These are phyloP conservation scores for Brachyalestes nurse DNA, from an alignment of 2,797 vertebrate species.

Conservation along the genomic window DNA sequence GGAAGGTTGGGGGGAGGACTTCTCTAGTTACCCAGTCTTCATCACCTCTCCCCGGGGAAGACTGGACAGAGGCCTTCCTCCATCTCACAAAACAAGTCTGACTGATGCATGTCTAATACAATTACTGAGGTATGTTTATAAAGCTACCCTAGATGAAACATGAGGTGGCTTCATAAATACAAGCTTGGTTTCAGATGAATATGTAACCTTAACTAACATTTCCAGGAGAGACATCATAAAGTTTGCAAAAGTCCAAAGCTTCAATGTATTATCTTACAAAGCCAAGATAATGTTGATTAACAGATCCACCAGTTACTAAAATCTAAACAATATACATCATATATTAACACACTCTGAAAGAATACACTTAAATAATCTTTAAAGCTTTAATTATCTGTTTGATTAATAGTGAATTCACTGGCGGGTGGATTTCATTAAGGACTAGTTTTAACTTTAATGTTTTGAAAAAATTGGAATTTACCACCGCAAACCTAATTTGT, in stretches of 20 bases:
- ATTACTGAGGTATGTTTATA: slow-evolving; percentile 46
- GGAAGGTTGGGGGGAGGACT: slow-evolving; percentile 31
- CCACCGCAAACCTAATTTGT: slow-evolving; percentile 19
- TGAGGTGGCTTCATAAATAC: slow-evolving; percentile 65
- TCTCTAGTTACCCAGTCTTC: slow-evolving; percentile 55
- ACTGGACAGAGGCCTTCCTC: slow-evolving; percentile 39
- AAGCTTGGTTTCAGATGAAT: slow-evolving; percentile 67
- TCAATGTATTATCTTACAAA: background rate
- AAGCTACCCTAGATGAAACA: slow-evolving; percentile 55
- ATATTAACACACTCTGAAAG: background rate
- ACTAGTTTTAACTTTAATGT: background rate
- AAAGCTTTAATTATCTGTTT: background rate
- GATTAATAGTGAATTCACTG: background rate
- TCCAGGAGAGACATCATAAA: slow-evolving; percentile 50
- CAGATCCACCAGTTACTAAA: background rate
- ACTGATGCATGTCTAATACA: slow-evolving; percentile 69
- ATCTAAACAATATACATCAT: too few relatives aligned
- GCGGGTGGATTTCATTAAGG: background rate
- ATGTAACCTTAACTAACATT: slow-evolving; percentile 66
- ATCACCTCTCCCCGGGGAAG: slow-evolving; percentile 52
- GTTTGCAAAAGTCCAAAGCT: background rate
- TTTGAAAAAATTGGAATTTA: slow-evolving; percentile 13
- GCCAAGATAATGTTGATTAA: background rate
- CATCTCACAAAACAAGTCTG: slow-evolving; percentile 61
- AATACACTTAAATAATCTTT: background rate